phyloP scores from a whole-genome alignment of 1,140 invertebrate species.

The Oedothorax gibbosus region DNA sequence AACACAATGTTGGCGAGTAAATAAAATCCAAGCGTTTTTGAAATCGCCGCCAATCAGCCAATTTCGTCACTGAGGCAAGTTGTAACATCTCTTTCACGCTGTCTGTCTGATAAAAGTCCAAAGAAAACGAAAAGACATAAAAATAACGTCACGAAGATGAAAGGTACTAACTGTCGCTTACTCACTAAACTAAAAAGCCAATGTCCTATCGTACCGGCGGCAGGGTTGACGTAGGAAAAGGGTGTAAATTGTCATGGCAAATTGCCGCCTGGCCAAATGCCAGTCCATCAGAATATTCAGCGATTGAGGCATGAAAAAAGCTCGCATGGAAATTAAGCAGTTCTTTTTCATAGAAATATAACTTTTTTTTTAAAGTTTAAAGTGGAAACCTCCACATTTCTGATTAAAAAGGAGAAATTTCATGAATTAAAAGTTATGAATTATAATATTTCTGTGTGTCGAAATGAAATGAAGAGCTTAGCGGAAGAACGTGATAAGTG shows the following conservation, averaged over 20 bases:
- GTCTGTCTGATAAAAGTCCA: constrained; percentile 37
- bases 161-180: constrained; percentile 38
- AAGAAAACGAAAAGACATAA: constrained; percentile 12
- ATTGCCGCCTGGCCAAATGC: constrained; percentile 48
- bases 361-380: too few species aligned
- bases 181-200: constrained; percentile 49
- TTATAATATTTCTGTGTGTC: too few species aligned
- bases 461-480: too few species aligned
- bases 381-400: too few species aligned
- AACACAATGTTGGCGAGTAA: too few species aligned
- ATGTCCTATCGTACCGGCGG: constrained; percentile 22
- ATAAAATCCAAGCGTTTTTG: background rate
- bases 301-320: constrained; percentile 16
- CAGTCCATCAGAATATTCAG: constrained; percentile 33
- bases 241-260: constrained; percentile 16
- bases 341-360: too few species aligned
- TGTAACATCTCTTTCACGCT: constrained; percentile 32
- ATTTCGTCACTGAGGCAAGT: constrained; percentile 2
- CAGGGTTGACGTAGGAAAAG: constrained; percentile 14
- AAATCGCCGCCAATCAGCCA: constrained; percentile 1
- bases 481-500: too few species aligned
- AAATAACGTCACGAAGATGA: constrained; percentile 9
- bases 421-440: too few species aligned
- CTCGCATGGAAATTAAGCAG: constrained; percentile 14
- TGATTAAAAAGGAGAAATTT: too few species aligned